Evolutionary conservation across 1,140 invertebrate species (phyloP).

Genomic region (Drosophila ficusphila): DNA sequence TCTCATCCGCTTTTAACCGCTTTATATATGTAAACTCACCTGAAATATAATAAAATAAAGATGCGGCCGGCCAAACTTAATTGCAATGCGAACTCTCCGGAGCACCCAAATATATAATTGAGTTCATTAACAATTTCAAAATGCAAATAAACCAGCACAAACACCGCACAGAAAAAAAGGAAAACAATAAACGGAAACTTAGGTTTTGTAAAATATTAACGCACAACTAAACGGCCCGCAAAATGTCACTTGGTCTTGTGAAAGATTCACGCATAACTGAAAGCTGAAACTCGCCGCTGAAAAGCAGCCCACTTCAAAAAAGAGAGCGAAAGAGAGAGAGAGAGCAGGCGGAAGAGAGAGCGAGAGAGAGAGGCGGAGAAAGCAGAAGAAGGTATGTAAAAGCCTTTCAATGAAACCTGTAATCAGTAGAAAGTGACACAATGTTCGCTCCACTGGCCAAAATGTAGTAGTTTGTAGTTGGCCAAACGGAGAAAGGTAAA

Average conservation of each 20-base stretch:
- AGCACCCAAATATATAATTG: conserved; percentile 38
- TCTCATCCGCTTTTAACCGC: conserved; percentile 1
- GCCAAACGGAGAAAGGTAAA: conserved; percentile 11
- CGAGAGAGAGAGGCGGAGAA: conserved; percentile 11
- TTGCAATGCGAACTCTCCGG: conserved; percentile 30
- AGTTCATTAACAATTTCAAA: conserved; percentile 44
- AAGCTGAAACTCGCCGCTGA: conserved; percentile 18
- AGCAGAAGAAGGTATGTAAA: conserved; percentile 37
- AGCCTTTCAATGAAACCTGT: conserved; percentile 32
- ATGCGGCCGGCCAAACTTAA: conserved; percentile 34
- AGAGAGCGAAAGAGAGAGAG: conserved; percentile 1
- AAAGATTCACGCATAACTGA: conserved; percentile 82
- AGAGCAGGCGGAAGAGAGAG: conserved; percentile 19
- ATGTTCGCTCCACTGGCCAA: conserved; percentile 45
- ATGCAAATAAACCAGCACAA: conserved; percentile 38
- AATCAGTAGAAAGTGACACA: conserved; percentile 70
- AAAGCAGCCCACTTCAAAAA: conserved; percentile 16
- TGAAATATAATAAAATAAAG: conserved; percentile 6
- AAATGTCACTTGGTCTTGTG: conserved; percentile 79
- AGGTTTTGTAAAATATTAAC: conserved; percentile 25
- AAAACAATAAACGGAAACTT: not conserved
- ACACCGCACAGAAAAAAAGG: conserved; percentile 3
- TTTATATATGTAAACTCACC: conserved; percentile 14
- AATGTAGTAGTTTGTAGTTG: no score
- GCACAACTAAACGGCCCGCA: conserved; percentile 32